Base-by-base conservation (phyloP, 2,797 vertebrate species). In the Gastrophryne carolinensis region DNA sequence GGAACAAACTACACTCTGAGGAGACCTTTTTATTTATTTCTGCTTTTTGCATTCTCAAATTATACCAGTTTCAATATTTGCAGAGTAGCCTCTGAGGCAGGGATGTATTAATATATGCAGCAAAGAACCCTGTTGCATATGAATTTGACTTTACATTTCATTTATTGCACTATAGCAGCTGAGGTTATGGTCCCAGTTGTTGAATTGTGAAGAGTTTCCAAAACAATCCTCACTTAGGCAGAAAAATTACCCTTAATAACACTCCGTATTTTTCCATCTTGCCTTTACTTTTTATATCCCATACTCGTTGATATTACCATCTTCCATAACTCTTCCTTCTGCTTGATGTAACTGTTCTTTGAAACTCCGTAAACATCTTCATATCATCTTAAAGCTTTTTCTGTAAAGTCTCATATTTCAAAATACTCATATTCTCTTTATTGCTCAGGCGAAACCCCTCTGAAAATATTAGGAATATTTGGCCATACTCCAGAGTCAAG, bases 51-150 rank as follows among this genome's bases (percentile, higher is more conserved):
- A 65, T 78, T 65, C 68, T 58, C 60, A 66, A 58, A 72, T 78
- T 50, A 72, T 58, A 72, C 30, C 50, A 23, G 39, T 78, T 78
- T 78, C 61, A 66, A 58, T 72, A 66, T 78, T 78, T 78, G 50
- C 67, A 57, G 60, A 71, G 57, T 54, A 70, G 66, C 26, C 66
- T 56, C 12, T 26, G 17, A 24, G 27, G 54, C 66, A 15, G 5
- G 21, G 37, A 41, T 8, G 9, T 64, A 39, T 39, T 37, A 56
- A 64, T 64, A 10, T 35, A 63, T 54, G 29, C 44, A 62, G 11
- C 4, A 15, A 19, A 58, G 21, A 52, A 65, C 29, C 19, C 52
- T 66, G 12, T 29, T 54, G 32, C 50, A 6, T 29, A 68, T 56
- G 34, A 54, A 56, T 68, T 27, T 29, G 34, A n/a, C 65, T 68